These are phyloP conservation scores for Oscheius sp. DNA, from an alignment of 2,888 invertebrate species.

Conservation along the genomic window DNA sequence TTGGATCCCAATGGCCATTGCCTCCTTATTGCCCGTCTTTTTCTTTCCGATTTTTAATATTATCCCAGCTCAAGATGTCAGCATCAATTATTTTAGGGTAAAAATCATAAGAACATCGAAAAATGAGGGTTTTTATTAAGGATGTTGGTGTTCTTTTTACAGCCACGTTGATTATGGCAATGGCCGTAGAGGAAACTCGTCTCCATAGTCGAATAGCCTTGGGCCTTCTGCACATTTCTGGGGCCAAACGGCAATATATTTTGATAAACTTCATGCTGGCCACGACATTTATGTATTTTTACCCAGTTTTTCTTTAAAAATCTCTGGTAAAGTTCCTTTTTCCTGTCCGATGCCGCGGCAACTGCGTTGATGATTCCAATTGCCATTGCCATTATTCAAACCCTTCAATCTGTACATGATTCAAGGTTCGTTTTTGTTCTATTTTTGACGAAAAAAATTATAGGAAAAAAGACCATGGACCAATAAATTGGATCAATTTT, in stretches of 20 bases:
- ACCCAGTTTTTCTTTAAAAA: not conserved
- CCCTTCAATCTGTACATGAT: slow-evolving; percentile 7
- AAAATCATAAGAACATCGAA: not conserved
- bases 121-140: too few relatives aligned
- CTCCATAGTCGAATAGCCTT: slow-evolving; percentile 55
- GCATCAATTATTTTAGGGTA: slow-evolving; percentile 46
- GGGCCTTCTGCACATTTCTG: slow-evolving; percentile 50
- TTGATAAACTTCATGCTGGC: slow-evolving; percentile 54
- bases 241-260: slow-evolving; percentile 45
- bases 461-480: not conserved
- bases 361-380: slow-evolving; percentile 93
- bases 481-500: not conserved
- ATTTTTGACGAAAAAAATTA: not conserved
- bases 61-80: slow-evolving; percentile 47
- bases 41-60: slow-evolving; percentile 60
- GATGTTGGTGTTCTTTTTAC: slow-evolving; percentile 53
- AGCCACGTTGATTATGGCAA: slow-evolving; percentile 53
- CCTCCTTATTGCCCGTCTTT: slow-evolving; percentile 57
- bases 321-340: slow-evolving; percentile 38
- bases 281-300: slow-evolving; percentile 49
- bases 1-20: slow-evolving; percentile 57
- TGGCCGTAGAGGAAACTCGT: slow-evolving; percentile 54
- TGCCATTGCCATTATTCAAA: slow-evolving; percentile 83
- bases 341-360: slow-evolving; percentile 68
- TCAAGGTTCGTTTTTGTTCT: too few relatives aligned